Conservation (phyloP, 2,113 vertebrate genomes). For the Sylvilagus bachmani region DNA sequence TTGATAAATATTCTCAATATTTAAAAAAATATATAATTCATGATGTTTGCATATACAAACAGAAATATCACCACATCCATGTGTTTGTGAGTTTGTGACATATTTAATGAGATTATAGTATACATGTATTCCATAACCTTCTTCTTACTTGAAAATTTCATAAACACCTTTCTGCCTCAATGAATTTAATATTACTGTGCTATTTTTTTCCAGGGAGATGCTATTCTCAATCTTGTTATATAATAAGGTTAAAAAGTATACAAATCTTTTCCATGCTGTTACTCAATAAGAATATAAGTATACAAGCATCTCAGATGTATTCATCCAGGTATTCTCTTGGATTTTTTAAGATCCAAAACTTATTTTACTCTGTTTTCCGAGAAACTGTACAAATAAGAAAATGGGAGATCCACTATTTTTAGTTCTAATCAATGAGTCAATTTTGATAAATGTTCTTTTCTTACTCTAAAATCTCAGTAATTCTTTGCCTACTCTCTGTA, state of each 20-base stretch:
- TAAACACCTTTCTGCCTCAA: background rate
- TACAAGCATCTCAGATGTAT: background rate
- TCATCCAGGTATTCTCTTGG: background rate
- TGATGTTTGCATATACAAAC: background rate
- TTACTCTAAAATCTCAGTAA: background rate
- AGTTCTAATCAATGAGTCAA: background rate
- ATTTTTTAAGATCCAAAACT: conserved; percentile 30
- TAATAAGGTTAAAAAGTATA: background rate
- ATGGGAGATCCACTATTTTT: background rate
- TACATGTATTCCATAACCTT: background rate
- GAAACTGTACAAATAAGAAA: background rate
- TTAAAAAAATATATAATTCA: conserved; percentile 10
- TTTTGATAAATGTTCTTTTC: background rate
- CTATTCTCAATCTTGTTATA: background rate
- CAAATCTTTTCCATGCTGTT: background rate
- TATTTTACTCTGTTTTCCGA: conserved; percentile 20
- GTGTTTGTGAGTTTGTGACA: background rate
- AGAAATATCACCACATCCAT: background rate
- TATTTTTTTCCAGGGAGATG: background rate
- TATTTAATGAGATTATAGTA: background rate
- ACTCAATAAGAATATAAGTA: background rate
- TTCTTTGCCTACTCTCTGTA: too few species aligned
- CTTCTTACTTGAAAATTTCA: background rate
- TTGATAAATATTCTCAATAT: conserved; percentile 26
- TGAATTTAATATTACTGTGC: background rate